Percentiles rank a stretch among this genome's conserved stretches.
Conservation (phyloP, 2,113 vertebrate species). For the Galemys pyrenaicus region DNA sequence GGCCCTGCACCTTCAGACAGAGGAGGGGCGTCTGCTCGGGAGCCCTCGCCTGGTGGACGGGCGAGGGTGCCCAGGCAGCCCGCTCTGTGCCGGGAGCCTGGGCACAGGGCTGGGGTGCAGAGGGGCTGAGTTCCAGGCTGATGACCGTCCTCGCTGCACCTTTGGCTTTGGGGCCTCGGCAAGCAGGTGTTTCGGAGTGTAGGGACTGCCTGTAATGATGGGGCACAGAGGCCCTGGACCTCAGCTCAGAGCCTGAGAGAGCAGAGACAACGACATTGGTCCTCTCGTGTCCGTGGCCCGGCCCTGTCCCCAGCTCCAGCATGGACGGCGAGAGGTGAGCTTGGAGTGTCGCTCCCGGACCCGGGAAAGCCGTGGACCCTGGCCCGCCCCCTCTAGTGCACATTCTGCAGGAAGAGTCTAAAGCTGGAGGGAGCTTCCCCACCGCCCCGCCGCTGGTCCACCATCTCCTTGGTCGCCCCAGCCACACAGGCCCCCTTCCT, state of each 20-base stretch:
- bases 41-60: not conserved
- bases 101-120: not conserved
- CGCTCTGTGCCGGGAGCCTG: not conserved
- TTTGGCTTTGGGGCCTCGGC: not conserved
- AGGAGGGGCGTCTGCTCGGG: conserved; percentile 15
- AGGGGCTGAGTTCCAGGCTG: not conserved
- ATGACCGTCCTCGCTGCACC: not conserved
- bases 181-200: not conserved
- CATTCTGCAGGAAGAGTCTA: not conserved
- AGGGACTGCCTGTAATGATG: not conserved
- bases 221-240: not conserved
- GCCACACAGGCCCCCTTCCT: not conserved
- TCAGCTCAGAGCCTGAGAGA: not conserved
- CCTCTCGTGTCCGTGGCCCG: too few species aligned
- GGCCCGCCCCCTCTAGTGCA: not conserved
- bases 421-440: not conserved
- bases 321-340: not conserved
- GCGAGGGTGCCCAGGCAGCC: not conserved
- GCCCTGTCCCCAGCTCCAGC: not conserved
- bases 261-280: not conserved
- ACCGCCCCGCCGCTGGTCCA: rapidly evolving
- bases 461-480: not conserved
- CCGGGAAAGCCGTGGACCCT: not conserved
- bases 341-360: too few species aligned
- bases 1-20: not conserved